Conservation (phyloP, 2,113 vertebrate species). For the Myocastor coypus region DNA sequence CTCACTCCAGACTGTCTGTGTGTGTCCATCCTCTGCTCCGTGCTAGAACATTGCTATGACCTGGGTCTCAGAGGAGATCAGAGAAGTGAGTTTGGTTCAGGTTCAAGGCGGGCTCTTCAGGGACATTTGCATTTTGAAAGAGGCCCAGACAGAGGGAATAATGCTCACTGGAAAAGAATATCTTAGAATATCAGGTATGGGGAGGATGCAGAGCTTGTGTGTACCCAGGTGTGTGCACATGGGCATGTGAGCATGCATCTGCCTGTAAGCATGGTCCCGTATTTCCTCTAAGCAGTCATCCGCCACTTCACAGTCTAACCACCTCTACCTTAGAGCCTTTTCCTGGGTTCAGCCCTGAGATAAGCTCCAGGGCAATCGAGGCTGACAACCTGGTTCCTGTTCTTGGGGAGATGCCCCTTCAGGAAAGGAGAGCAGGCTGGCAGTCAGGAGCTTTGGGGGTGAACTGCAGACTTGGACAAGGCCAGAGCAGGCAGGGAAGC, state of each 20-base stretch:
- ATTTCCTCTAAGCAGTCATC: not conserved
- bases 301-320: not conserved
- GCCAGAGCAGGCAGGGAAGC: not conserved
- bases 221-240: no score
- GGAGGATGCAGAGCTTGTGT: no score
- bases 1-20: not conserved
- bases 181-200: no score
- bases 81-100: not conserved
- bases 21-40: not conserved
- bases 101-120: not conserved
- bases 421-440: not conserved
- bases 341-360: not conserved
- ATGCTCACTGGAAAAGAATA: not conserved
- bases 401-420: not conserved
- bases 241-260: accelerated
- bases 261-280: not conserved
- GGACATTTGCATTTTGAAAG: not conserved
- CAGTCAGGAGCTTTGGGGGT: not conserved
- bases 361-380: not conserved
- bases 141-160: not conserved
- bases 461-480: not conserved
- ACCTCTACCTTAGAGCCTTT: not conserved
- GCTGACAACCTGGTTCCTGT: not conserved
- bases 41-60: not conserved
- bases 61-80: not conserved